These are phyloP conservation scores for Dasysyrphus tricinctus DNA, from an alignment of 2,888 invertebrate species.

Conservation along the genomic window DNA sequence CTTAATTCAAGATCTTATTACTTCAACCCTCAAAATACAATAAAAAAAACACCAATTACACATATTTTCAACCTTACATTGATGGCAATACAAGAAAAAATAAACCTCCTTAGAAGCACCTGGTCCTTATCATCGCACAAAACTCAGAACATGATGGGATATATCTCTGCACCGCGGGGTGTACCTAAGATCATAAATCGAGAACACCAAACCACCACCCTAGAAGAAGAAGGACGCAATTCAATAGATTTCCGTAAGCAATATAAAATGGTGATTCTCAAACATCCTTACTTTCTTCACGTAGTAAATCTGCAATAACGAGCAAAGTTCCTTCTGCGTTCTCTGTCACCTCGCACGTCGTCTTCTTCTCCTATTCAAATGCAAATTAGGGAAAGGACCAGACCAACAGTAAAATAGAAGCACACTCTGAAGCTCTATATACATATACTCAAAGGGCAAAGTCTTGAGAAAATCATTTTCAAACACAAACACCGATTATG, in stretches of 20 bases:
- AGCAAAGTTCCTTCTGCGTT: constrained; percentile 33
- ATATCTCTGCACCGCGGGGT: constrained; percentile 20
- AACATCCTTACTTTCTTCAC: constrained; percentile 13
- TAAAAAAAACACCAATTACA: constrained; percentile 12
- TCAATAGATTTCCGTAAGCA: constrained; percentile 30
- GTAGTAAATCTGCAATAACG: constrained; percentile 48
- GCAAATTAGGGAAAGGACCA: constrained; percentile 55
- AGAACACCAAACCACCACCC: neutral
- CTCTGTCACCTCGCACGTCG: neutral
- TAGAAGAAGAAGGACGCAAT: constrained; percentile 19
- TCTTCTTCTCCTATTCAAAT: constrained; percentile 50
- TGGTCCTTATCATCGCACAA: constrained; percentile 25
- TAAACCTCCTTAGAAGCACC: constrained; percentile 42
- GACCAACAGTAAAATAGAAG: constrained; percentile 2
- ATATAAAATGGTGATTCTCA: constrained; percentile 21
- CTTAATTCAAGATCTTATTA: constrained; percentile 49
- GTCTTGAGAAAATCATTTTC: constrained; percentile 52
- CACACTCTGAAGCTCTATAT: neutral
- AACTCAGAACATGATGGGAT: constrained; percentile 21
- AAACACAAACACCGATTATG: constrained; percentile 36
- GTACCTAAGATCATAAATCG: constrained; percentile 14
- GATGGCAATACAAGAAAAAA: constrained; percentile 9
- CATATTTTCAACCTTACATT: constrained; percentile 16
- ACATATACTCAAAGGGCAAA: neutral
- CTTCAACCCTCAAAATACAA: constrained; percentile 37